A percentile compares a stretch with the other conserved stretches of the same genome.
Conservation (phyloP, 2,797 vertebrate genomes). For the Molothrus ater region DNA sequence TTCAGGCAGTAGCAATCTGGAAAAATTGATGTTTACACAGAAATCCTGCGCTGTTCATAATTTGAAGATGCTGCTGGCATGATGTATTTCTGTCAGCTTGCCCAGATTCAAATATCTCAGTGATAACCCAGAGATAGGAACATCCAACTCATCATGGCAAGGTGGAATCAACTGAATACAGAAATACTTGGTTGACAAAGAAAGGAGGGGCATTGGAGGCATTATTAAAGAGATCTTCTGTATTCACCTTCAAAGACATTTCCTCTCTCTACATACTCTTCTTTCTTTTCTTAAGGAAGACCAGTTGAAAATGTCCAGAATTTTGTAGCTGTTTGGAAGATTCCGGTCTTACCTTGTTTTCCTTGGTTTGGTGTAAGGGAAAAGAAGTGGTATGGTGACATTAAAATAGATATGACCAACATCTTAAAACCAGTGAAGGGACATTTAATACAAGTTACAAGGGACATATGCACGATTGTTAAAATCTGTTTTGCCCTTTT, state of each 20-base stretch:
- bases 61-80: constrained; percentile 65
- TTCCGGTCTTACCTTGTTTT: background rate
- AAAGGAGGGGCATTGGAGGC: background rate
- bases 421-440: background rate
- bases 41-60: constrained; percentile 34
- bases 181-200: constrained; percentile 19
- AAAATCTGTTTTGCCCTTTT: background rate
- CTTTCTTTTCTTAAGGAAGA: background rate
- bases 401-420: background rate
- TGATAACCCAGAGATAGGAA: constrained; percentile 53
- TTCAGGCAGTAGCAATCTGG: constrained; percentile 67
- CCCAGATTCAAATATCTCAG: constrained; percentile 65
- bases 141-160: constrained; percentile 34
- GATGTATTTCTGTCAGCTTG: constrained; percentile 59
- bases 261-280: background rate
- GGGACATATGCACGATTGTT: background rate
- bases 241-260: background rate
- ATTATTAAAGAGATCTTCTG: background rate
- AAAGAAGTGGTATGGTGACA: background rate
- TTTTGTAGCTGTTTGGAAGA: background rate
- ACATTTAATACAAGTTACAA: background rate
- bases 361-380: background rate
- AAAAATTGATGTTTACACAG: constrained; percentile 72
- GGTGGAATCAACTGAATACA: constrained; percentile 56
- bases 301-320: background rate